Evolutionary conservation across 2,113 vertebrate genomes (phyloP).

Genomic region (Tragelaphus imberbis): DNA sequence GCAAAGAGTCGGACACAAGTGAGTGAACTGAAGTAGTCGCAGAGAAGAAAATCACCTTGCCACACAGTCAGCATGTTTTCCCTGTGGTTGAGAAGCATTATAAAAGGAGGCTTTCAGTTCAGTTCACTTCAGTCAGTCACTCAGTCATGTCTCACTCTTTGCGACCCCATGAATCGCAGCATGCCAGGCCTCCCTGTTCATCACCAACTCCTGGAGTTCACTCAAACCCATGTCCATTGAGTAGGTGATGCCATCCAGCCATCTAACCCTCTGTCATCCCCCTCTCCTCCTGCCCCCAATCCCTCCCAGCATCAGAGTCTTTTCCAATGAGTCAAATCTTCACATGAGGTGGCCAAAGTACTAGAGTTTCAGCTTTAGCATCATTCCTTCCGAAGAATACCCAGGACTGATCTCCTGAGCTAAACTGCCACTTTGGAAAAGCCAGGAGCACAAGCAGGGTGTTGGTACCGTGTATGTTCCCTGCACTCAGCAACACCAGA

Average conservation of each 20-base stretch:
- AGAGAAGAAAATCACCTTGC: slow-evolving; percentile 42
- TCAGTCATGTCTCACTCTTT: too few species aligned
- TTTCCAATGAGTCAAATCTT: not conserved
- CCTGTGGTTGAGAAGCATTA: not conserved
- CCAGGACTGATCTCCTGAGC: not conserved
- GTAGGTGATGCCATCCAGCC: not conserved
- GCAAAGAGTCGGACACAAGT: not conserved
- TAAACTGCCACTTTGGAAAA: not conserved
- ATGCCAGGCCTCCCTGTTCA: too few species aligned
- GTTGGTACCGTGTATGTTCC: not conserved
- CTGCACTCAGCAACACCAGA: not conserved
- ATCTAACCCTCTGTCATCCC: not conserved
- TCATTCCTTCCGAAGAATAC: not conserved
- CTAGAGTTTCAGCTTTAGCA: not conserved
- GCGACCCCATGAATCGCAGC: too few species aligned
- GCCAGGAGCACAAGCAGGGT: not conserved
- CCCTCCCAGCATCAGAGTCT: not conserved
- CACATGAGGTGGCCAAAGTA: not conserved
- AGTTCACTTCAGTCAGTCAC: too few species aligned
- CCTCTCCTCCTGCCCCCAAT: not conserved
- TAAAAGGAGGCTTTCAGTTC: not conserved
- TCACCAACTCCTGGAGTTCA: too few species aligned
- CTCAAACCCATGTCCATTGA: not conserved
- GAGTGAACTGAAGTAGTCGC: not conserved
- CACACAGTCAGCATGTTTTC: not conserved